phyloP scores from a whole-genome alignment of 2,113 vertebrate species.

The Paralichthys olivaceus region DNA sequence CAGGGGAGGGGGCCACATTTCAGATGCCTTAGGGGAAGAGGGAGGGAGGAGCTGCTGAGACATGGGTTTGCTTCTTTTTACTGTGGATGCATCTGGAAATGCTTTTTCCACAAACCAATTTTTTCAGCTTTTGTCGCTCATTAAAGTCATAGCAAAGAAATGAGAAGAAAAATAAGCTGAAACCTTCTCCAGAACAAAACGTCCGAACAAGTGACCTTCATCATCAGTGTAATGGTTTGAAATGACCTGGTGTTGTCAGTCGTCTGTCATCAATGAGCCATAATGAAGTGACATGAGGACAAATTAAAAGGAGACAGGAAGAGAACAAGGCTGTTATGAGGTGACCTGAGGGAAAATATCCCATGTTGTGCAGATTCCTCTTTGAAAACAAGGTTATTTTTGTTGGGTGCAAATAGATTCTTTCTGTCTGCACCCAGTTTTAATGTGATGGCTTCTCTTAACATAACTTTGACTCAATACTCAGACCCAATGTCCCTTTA shows the following conservation, averaged over 20 bases:
- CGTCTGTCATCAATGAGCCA: constrained; percentile 33
- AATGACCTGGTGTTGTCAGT: constrained; percentile 62
- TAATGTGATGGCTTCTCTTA: not conserved
- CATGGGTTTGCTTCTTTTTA: constrained; percentile 45
- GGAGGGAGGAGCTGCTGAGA: constrained; percentile 39
- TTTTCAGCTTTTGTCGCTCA: constrained; percentile 25
- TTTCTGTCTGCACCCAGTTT: not conserved
- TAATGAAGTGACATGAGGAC: constrained; percentile 35
- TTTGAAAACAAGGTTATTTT: not conserved
- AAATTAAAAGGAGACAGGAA: constrained; percentile 11
- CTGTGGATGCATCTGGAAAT: constrained; percentile 45
- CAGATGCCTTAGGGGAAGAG: constrained; percentile 24
- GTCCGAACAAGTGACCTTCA: constrained; percentile 31
- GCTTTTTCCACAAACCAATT: constrained; percentile 42
- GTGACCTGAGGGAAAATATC: not conserved
- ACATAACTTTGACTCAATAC: not conserved
- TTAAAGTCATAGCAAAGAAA: constrained; percentile 17
- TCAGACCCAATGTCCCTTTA: too few relatives aligned
- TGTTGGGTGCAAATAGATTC: not conserved
- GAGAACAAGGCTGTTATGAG: not conserved
- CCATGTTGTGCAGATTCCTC: not conserved
- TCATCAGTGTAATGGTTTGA: constrained; percentile 22
- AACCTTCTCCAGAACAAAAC: not conserved
- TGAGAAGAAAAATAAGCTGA: not conserved
- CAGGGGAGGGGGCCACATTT: constrained; percentile 43